phyloP scores from a whole-genome alignment of 2,113 vertebrate genomes.

The Equus quagga region DNA sequence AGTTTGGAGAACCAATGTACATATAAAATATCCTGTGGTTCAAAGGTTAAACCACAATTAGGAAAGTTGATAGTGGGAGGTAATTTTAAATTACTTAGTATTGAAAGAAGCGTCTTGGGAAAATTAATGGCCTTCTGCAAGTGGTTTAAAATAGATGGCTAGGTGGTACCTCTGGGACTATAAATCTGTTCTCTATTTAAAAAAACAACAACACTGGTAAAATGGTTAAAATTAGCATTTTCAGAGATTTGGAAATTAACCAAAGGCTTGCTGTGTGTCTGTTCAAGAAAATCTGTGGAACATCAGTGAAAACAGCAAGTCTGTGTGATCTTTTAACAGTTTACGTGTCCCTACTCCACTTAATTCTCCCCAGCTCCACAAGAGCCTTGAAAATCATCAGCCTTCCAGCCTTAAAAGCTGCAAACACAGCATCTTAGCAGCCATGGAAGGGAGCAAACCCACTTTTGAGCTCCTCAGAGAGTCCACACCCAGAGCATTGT shows the following conservation, averaged over 20 bases:
- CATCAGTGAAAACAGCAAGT: background rate
- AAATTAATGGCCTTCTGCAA: background rate
- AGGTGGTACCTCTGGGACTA: background rate
- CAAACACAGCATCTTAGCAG: background rate
- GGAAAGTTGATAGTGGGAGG: background rate
- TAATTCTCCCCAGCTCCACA: background rate
- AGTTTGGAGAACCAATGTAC: background rate
- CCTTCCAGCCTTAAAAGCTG: fast-evolving
- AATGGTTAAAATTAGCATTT: background rate
- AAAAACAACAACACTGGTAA: background rate
- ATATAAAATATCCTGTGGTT: background rate
- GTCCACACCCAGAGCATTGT: fast-evolving
- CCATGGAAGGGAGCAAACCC: background rate
- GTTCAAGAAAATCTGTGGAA: background rate
- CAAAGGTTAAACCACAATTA: background rate
- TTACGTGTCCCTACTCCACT: fast-evolving
- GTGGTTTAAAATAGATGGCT: background rate
- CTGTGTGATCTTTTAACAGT: background rate
- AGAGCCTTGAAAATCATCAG: background rate
- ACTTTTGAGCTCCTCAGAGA: background rate
- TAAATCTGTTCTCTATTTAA: background rate
- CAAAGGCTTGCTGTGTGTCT: background rate
- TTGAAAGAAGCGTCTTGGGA: background rate
- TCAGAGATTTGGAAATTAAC: background rate
- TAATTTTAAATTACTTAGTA: background rate